Evolutionary conservation across 2,113 vertebrate species (phyloP).

Genomic region (Hyperoodon ampullatus): DNA sequence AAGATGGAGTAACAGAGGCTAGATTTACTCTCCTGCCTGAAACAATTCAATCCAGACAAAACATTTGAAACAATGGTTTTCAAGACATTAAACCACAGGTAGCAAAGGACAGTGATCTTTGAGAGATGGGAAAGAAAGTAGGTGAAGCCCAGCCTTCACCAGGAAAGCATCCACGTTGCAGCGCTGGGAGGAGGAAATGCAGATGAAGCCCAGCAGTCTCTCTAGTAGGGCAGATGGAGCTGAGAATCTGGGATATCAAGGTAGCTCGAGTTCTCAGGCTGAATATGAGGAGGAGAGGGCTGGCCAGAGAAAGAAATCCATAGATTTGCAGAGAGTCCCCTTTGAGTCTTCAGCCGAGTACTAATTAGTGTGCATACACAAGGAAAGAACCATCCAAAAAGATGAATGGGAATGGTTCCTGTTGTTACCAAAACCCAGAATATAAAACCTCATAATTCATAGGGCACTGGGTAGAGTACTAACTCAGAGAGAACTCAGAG

Average conservation of each 20-base stretch:
- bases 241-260: background rate
- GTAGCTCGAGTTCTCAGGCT: background rate
- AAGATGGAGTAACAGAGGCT: background rate
- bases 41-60: slow-evolving; percentile 1
- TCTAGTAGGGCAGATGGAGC: background rate
- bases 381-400: background rate
- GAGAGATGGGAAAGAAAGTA: background rate
- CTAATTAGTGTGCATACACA: background rate
- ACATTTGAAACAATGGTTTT: background rate
- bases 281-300: background rate
- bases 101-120: background rate
- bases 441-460: background rate
- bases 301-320: background rate
- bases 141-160: background rate
- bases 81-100: background rate
- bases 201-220: background rate
- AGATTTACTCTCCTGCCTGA: background rate
- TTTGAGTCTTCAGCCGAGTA: background rate
- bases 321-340: background rate
- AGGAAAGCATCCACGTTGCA: background rate
- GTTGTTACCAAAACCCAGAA: background rate
- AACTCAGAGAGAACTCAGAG: background rate
- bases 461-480: background rate
- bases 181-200: background rate
- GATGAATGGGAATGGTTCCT: background rate